Percentiles rank a stretch among this genome's conserved stretches.
Evolutionary conservation across 2,888 invertebrate genomes (phyloP).

Genomic region (Bhutanitis thaidina): DNA sequence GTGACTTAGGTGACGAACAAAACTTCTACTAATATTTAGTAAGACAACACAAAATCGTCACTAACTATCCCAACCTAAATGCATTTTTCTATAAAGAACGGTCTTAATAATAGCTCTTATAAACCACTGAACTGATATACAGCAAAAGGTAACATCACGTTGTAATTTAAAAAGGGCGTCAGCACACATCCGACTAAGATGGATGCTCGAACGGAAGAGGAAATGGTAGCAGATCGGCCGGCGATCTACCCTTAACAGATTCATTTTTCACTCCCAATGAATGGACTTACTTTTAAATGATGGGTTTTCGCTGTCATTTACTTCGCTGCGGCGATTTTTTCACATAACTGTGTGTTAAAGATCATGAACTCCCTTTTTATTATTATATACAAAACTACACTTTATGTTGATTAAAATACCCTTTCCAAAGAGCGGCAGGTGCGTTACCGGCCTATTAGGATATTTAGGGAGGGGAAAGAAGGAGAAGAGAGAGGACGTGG

Average conservation of each 20-base stretch:
- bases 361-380: too few relatives aligned
- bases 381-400: too few relatives aligned
- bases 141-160: conserved; percentile 34
- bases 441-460: too few relatives aligned
- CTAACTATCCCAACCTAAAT: too few relatives aligned
- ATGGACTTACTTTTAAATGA: conserved; percentile 26
- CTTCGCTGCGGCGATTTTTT: neutral
- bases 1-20: too few relatives aligned
- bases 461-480: too few relatives aligned
- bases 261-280: conserved; percentile 60
- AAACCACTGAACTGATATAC: conserved; percentile 6
- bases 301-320: neutral
- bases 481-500: too few relatives aligned
- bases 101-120: neutral
- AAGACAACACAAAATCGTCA: too few relatives aligned
- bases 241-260: conserved; percentile 57
- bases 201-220: conserved; percentile 60
- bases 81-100: too few relatives aligned
- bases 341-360: neutral
- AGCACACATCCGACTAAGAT: conserved; percentile 64
- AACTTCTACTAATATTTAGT: too few relatives aligned
- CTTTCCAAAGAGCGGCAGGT: too few relatives aligned
- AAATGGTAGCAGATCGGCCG: conserved; percentile 60
- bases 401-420: too few relatives aligned
- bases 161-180: conserved; percentile 66